phyloP scores from a whole-genome alignment of 2,113 vertebrate species.

The Cepphus grylle region DNA sequence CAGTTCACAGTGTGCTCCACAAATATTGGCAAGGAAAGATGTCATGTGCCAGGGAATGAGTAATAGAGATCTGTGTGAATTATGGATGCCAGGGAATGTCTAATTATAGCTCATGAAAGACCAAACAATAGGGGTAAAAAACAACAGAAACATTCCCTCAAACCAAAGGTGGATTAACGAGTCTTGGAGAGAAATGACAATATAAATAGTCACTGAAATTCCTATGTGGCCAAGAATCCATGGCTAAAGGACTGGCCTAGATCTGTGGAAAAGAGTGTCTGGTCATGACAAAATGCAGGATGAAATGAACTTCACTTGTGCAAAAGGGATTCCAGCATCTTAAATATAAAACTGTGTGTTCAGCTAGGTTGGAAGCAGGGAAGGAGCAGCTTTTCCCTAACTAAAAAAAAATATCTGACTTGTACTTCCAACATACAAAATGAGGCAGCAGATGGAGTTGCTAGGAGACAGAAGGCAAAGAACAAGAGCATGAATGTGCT shows the following conservation, averaged over 20 bases:
- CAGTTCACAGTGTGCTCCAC: conserved; percentile 19
- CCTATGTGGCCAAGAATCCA: background rate
- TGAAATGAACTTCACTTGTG: background rate
- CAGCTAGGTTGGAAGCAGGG: background rate
- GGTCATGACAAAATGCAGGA: background rate
- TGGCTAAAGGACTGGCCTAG: background rate
- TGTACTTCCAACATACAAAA: conserved; percentile 49
- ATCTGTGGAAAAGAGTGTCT: background rate
- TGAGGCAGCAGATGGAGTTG: conserved; percentile 66
- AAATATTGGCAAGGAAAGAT: conserved; percentile 41
- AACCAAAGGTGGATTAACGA: background rate
- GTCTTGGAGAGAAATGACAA: background rate
- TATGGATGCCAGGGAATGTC: conserved; percentile 18
- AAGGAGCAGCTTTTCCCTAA: conserved; percentile 24
- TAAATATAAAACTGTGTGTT: conserved; percentile 5
- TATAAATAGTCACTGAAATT: background rate
- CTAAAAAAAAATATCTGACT: conserved; percentile 30
- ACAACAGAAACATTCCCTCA: background rate
- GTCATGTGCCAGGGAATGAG: conserved; percentile 54
- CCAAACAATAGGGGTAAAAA: background rate
- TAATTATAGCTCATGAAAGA: conserved; percentile 49
- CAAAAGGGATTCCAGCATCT: background rate
- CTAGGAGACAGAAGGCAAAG: conserved; percentile 67
- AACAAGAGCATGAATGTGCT: conserved; percentile 41
- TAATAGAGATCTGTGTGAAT: conserved; percentile 45